phyloP scores from a whole-genome alignment of 2,797 vertebrate genomes.

The Tadarida brasiliensis region DNA sequence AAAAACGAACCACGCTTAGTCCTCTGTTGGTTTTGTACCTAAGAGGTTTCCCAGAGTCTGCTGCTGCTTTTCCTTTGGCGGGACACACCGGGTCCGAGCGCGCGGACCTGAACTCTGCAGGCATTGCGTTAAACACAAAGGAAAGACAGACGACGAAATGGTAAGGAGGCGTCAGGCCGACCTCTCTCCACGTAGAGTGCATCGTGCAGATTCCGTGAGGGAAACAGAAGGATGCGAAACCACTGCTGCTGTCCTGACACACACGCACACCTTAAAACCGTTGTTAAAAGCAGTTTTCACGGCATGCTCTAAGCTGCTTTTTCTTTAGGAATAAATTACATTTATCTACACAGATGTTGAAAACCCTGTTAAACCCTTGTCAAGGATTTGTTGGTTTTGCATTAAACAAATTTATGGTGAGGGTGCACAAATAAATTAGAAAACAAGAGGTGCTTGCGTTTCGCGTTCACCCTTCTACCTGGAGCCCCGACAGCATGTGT shows the following conservation, averaged over 20 bases:
- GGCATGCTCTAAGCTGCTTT: constrained; percentile 70
- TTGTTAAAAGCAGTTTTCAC: constrained; percentile 78
- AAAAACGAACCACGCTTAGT: background rate
- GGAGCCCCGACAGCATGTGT: constrained; percentile 74
- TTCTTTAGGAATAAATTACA: constrained; percentile 85
- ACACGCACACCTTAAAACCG: constrained; percentile 55
- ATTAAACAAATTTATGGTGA: constrained; percentile 84
- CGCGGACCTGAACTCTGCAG: background rate
- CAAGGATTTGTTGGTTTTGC: constrained; percentile 85
- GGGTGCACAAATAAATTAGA: constrained; percentile 79
- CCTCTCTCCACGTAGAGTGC: constrained; percentile 40
- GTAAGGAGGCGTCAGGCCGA: constrained; percentile 49
- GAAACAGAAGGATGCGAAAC: constrained; percentile 73
- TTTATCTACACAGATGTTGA: constrained; percentile 86
- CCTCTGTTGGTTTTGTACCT: background rate
- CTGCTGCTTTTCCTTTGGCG: background rate
- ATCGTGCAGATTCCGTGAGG: constrained; percentile 47
- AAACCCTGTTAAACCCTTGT: constrained; percentile 83
- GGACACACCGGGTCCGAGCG: background rate
- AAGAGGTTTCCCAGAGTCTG: background rate
- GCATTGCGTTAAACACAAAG: background rate
- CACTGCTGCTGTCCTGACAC: constrained; percentile 61
- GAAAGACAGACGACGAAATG: background rate
- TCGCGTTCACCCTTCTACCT: constrained; percentile 76
- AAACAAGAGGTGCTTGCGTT: constrained; percentile 69